Evolutionary conservation across 2,888 invertebrate species (phyloP).

Genomic region (Oligia strigilis): DNA sequence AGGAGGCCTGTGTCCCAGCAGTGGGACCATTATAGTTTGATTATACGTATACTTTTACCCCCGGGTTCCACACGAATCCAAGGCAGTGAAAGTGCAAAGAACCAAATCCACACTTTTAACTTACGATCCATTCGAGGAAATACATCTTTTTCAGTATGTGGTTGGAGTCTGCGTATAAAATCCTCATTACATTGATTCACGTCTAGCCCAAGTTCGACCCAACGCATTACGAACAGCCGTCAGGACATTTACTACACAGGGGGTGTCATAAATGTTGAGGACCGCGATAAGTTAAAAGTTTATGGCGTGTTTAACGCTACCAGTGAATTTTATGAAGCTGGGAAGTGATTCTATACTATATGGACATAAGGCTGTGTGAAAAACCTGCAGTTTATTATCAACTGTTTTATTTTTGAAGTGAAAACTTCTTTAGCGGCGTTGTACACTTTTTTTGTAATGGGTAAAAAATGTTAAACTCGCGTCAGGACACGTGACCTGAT

Average conservation of each 20-base stretch:
- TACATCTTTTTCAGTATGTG: neutral
- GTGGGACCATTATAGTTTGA: no score
- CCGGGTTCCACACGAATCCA: no score
- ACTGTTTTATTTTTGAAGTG: no score
- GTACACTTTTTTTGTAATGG: no score
- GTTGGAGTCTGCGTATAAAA: neutral
- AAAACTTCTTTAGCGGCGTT: no score
- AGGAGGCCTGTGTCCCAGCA: no score
- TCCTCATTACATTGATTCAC: constrained; percentile 13
- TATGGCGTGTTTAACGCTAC: constrained; percentile 48
- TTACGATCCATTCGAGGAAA: neutral
- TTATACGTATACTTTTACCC: no score
- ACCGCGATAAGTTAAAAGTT: constrained; percentile 49
- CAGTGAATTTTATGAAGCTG: constrained; percentile 44
- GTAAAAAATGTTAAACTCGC: no score
- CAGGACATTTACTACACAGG: constrained; percentile 28
- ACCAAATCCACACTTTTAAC: no score
- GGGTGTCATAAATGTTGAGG: constrained; percentile 27
- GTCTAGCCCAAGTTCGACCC: neutral
- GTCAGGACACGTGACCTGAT: no score
- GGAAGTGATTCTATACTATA: constrained; percentile 21
- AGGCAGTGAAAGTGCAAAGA: no score
- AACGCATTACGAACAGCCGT: constrained; percentile 15
- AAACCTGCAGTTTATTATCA: neutral
- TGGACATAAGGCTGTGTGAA: neutral